These are phyloP conservation scores for Centropristis striata DNA, from an alignment of 2,113 vertebrate genomes.

Conservation along the genomic window DNA sequence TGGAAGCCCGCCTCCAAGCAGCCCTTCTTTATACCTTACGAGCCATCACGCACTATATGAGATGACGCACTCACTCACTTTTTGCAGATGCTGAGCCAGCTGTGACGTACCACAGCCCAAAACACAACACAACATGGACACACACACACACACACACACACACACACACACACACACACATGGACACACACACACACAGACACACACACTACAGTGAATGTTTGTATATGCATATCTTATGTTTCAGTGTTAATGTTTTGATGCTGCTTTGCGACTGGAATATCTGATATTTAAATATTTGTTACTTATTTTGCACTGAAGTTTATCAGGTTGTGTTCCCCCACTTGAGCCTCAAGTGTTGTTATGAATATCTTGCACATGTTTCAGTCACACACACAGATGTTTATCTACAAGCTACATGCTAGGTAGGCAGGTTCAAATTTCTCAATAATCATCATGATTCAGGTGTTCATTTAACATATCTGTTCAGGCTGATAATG, in stretches of 20 bases:
- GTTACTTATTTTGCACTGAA: constrained; percentile 77
- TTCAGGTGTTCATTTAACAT: constrained; percentile 28
- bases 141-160: constrained; percentile 9
- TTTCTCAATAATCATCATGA: constrained; percentile 15
- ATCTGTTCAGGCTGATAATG: neutral
- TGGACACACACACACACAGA: constrained; percentile 29
- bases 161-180: constrained; percentile 1
- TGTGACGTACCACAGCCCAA: constrained; percentile 49
- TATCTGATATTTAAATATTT: constrained; percentile 54
- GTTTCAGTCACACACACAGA: neutral
- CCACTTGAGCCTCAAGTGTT: constrained; percentile 48
- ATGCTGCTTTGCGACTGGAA: constrained; percentile 60
- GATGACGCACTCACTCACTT: constrained; percentile 61
- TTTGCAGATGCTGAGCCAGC: constrained; percentile 74
- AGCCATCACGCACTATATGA: constrained; percentile 88
- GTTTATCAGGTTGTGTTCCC: constrained; percentile 30
- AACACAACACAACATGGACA: constrained; percentile 13
- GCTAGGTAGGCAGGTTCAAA: neutral
- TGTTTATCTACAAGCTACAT: neutral
- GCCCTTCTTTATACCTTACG: constrained; percentile 94
- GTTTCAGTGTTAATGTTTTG: constrained; percentile 73
- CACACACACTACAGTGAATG: constrained; percentile 70
- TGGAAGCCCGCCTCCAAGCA: constrained; percentile 95
- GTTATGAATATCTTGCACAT: constrained; percentile 47
- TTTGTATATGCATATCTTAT: constrained; percentile 63